These are phyloP conservation scores for Chymomyza amoena DNA, from an alignment of 2,888 invertebrate species.

Conservation along the genomic window DNA sequence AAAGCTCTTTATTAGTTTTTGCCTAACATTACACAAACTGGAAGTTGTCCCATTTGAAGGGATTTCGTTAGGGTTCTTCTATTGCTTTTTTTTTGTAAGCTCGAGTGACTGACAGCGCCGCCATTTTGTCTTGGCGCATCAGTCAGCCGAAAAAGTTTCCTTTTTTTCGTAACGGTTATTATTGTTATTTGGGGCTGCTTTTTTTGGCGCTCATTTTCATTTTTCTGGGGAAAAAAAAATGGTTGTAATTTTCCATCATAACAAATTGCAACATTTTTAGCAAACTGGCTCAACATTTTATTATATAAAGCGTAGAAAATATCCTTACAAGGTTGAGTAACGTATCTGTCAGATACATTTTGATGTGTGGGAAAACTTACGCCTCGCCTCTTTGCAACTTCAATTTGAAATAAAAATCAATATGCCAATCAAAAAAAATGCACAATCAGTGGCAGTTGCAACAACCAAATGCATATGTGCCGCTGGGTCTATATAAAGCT, in stretches of 20 bases:
- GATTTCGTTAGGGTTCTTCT: not conserved
- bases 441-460: conserved; percentile 9
- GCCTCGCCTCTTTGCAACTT: not conserved
- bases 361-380: conserved; percentile 44
- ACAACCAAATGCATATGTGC: not conserved
- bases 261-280: not conserved
- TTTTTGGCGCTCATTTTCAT: not conserved
- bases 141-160: not conserved
- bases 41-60: not conserved
- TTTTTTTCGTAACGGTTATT: not conserved
- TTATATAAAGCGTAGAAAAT: not conserved
- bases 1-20: not conserved
- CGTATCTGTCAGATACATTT: conserved; percentile 30
- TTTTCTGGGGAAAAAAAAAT: conserved; percentile 13
- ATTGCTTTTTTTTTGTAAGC: not conserved
- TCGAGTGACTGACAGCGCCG: conserved; percentile 42
- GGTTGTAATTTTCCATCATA: conserved; percentile 4
- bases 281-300: too few species aligned
- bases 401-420: conserved; percentile 11
- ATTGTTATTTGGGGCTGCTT: conserved; percentile 34
- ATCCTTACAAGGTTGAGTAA: conserved; percentile 36
- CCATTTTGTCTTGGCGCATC: conserved; percentile 51
- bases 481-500: too few species aligned
- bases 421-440: conserved; percentile 22
- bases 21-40: not conserved